Base-by-base conservation (phyloP, 2,797 vertebrate species). In the Danio tinwini region DNA sequence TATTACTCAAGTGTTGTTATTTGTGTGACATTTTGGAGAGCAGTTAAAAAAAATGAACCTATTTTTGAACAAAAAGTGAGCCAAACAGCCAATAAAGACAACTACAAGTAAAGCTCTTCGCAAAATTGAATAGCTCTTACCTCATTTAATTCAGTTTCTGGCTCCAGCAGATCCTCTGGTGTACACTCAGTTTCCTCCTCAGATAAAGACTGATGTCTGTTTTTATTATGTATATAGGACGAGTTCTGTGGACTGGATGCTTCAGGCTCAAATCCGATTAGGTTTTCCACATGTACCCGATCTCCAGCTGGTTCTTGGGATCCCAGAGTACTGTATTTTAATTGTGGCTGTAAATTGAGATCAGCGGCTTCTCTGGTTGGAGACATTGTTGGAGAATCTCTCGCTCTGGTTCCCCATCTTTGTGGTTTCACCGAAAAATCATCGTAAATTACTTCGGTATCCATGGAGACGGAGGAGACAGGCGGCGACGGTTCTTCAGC, bases 351-450 rank as follows among this genome's bases (percentile, higher is more conserved):
- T 37, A 47, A 71, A 7, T 0, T 45, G 19, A 12, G 21, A 11
- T 49, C 16, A 21, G 40, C 21, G 13, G 42, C 6, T 63, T 76
- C 73, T 45, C 37, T 40, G 58, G 67, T 7, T 16, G 75, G 81
- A 50, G 74, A 17, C 0, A 83, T 71, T 17, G 14, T 45, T 0
- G 63, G n/a, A 40, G 87, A 72, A 16, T 0, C 59, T 81, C 79
- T 87, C 0, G 63, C 5, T 37, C 14, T 39, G 4, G 85, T 77
- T 42, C 84, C 84, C 86, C 89, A 81, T 77, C 72, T 82, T 55
- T 58, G 81, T 0, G 88, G 83, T 80, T 89, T 91, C 69, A 90
- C 92, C 0, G 91, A 93, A 21, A 90, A 92, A 68, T 93, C 91
- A 0, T 93, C 92, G 58, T 86, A 92, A 2, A 85, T 79, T 21